Percentiles rank a stretch among this genome's conserved stretches.
Conservation (phyloP, 2,888 invertebrate species). For the Cerastoderma edule region DNA sequence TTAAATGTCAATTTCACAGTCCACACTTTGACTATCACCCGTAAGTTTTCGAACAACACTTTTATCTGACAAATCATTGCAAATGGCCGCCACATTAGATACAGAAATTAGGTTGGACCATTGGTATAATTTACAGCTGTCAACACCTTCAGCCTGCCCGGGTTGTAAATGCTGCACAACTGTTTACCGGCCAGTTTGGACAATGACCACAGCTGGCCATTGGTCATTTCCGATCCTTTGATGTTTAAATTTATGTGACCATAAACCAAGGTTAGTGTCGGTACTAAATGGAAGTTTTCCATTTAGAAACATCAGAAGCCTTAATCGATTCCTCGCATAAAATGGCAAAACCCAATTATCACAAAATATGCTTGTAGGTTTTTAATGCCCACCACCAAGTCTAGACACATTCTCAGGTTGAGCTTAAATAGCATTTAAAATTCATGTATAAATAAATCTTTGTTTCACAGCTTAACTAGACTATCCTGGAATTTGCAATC, state of each 20-base stretch:
- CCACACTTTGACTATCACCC: not conserved
- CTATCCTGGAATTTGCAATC: too few species aligned
- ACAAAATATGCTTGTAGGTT: constrained; percentile 16
- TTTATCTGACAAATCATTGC: constrained; percentile 11
- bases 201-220: constrained; percentile 22
- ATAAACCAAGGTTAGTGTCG: constrained; percentile 20
- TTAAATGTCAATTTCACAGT: too few species aligned
- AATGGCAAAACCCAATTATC: constrained; percentile 21
- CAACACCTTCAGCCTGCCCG: constrained; percentile 18
- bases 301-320: constrained; percentile 24
- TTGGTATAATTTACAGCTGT: constrained; percentile 21
- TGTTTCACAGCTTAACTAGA: too few species aligned
- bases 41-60: not conserved
- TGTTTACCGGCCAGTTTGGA: constrained; percentile 19
- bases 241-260: constrained; percentile 21
- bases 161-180: constrained; percentile 22
- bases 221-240: constrained; percentile 19
- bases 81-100: constrained; percentile 22
- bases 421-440: too few species aligned
- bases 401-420: constrained; percentile 1
- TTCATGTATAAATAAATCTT: too few species aligned
- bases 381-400: constrained; percentile 17
- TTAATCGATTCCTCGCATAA: constrained; percentile 21
- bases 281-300: constrained; percentile 25
- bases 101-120: constrained; percentile 23